Conservation (phyloP, 2,113 vertebrate genomes). For the Aphelocoma coerulescens region DNA sequence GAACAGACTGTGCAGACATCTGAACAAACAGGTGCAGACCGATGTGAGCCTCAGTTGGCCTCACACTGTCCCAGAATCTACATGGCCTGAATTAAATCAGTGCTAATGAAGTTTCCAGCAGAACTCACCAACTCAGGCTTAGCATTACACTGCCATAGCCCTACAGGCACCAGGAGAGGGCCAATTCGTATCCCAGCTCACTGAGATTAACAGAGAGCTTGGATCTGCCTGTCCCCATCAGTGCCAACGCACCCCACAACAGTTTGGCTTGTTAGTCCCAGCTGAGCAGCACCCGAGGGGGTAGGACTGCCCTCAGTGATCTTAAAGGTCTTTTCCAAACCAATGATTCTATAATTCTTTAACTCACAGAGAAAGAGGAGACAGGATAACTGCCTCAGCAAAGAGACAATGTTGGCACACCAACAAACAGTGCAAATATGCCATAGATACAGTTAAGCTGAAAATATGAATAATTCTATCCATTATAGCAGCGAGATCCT, state of each 20-base stretch:
- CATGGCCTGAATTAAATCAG: neutral
- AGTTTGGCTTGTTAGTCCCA: neutral
- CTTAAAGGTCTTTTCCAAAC: neutral
- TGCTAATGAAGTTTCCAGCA: constrained; percentile 33
- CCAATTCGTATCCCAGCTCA: neutral
- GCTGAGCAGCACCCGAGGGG: neutral
- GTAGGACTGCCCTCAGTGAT: neutral
- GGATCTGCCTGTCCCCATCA: neutral
- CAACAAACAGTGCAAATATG: neutral
- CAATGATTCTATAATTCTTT: neutral
- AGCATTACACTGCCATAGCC: neutral
- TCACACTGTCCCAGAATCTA: neutral
- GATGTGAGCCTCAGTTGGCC: neutral
- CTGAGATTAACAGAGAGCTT: neutral
- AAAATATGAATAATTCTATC: neutral
- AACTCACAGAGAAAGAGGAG: neutral
- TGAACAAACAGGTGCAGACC: constrained; percentile 36
- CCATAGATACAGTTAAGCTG: neutral
- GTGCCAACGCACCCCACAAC: fast-evolving
- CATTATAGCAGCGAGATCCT: neutral
- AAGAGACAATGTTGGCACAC: neutral
- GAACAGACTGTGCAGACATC: neutral
- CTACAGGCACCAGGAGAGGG: neutral
- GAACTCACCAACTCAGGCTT: neutral
- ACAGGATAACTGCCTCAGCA: neutral